These are phyloP conservation scores for Rugalucina vietnamica DNA, from an alignment of 2,888 invertebrate genomes.

Conservation along the genomic window DNA sequence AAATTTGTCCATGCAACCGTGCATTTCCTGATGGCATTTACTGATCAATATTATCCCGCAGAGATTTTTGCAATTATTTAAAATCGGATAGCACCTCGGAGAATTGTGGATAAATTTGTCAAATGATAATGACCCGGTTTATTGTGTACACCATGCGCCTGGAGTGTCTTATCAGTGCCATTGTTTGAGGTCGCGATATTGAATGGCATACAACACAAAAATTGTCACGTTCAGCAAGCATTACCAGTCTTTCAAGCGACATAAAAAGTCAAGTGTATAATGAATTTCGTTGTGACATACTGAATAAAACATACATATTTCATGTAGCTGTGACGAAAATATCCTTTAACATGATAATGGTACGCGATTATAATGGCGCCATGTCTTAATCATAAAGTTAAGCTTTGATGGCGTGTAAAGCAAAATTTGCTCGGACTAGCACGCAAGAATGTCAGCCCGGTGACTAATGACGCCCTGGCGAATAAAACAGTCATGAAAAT, in stretches of 20 bases:
- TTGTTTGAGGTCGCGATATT: background rate
- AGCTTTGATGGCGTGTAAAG: background rate
- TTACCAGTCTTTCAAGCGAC: background rate
- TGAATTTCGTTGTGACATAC: background rate
- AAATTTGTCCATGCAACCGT: background rate
- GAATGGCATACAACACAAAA: background rate
- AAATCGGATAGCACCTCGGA: background rate
- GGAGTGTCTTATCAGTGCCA: background rate
- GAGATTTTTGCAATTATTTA: background rate
- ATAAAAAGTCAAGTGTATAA: background rate
- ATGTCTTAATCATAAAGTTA: background rate
- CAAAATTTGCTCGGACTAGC: background rate
- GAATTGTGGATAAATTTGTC: background rate
- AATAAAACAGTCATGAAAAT: slow-evolving; percentile 10
- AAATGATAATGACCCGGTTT: background rate
- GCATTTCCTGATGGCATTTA: too few species aligned
- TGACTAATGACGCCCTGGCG: background rate
- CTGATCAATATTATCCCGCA: too few species aligned
- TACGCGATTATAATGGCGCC: slow-evolving; percentile 9
- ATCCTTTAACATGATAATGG: background rate
- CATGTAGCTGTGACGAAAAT: background rate
- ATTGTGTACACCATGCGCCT: background rate
- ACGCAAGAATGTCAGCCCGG: background rate
- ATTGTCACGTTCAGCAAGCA: background rate
- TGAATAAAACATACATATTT: background rate